These are phyloP conservation scores for Gavialis gangeticus DNA, from an alignment of 2,113 vertebrate genomes.

Conservation along the genomic window DNA sequence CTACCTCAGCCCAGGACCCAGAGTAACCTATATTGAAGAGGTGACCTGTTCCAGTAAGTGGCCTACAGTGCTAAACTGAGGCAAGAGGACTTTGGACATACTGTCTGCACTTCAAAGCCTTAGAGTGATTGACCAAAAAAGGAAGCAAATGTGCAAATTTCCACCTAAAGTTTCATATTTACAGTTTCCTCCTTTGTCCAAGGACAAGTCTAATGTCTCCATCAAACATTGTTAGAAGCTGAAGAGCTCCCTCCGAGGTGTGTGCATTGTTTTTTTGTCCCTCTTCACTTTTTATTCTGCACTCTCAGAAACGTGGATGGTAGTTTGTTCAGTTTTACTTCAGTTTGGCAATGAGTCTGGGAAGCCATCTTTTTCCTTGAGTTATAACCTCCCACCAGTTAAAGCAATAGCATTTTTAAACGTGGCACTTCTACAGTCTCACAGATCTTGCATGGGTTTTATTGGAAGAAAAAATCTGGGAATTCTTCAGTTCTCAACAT, in stretches of 20 bases:
- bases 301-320: background rate
- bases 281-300: constrained; percentile 17
- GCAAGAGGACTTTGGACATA: background rate
- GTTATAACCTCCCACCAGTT: constrained; percentile 17
- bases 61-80: background rate
- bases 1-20: background rate
- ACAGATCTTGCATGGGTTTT: background rate
- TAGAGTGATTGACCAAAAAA: background rate
- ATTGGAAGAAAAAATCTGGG: background rate
- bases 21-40: background rate
- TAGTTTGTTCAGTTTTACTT: constrained; percentile 55
- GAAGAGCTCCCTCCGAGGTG: background rate
- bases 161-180: background rate
- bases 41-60: background rate
- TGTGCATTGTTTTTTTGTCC: background rate
- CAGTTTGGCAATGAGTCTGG: background rate
- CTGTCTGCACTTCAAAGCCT: background rate
- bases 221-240: background rate
- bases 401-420: constrained; percentile 53
- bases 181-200: background rate
- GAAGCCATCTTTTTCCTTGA: constrained; percentile 18
- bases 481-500: background rate
- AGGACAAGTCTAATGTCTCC: background rate
- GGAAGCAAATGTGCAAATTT: background rate
- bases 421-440: background rate